Percentiles rank a stretch among this genome's conserved stretches.
phyloP scores from a whole-genome alignment of 1,140 invertebrate genomes.

The Arion vulgaris region DNA sequence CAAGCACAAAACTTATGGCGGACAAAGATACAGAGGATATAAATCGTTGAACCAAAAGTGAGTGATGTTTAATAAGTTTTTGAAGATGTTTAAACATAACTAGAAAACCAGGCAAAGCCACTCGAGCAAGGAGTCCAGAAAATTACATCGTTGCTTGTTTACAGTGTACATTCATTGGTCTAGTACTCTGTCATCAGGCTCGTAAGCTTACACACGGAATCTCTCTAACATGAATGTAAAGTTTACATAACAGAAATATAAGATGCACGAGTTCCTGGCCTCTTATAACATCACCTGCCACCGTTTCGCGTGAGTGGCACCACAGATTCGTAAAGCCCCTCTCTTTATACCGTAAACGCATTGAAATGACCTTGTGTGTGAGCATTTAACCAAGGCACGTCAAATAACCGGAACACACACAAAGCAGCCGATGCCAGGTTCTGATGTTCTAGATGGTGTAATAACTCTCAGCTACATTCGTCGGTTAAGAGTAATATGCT shows the following conservation, averaged over 20 bases:
- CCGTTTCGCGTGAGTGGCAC: background rate
- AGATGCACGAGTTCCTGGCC: background rate
- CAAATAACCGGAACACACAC: conserved; percentile 18
- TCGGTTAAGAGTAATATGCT: conserved; percentile 6
- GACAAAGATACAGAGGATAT: background rate
- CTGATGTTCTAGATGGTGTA: background rate
- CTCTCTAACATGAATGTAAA: background rate
- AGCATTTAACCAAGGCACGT: background rate
- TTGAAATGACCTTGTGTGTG: conserved; percentile 8
- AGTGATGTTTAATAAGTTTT: conserved; percentile 1
- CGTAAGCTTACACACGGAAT: background rate
- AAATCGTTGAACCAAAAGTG: background rate
- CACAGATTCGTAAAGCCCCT: background rate
- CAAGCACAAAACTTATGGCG: background rate
- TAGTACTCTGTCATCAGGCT: background rate
- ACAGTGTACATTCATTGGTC: background rate
- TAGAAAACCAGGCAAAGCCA: background rate
- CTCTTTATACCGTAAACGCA: conserved; percentile 10
- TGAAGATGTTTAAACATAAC: background rate
- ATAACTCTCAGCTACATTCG: conserved; percentile 10
- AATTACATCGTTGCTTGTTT: background rate
- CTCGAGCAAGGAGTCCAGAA: background rate
- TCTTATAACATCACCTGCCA: background rate
- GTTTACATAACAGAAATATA: background rate
- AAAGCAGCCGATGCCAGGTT: background rate